Evolutionary conservation across 2,113 vertebrate genomes (phyloP).

Genomic region (Amazona vittata): DNA sequence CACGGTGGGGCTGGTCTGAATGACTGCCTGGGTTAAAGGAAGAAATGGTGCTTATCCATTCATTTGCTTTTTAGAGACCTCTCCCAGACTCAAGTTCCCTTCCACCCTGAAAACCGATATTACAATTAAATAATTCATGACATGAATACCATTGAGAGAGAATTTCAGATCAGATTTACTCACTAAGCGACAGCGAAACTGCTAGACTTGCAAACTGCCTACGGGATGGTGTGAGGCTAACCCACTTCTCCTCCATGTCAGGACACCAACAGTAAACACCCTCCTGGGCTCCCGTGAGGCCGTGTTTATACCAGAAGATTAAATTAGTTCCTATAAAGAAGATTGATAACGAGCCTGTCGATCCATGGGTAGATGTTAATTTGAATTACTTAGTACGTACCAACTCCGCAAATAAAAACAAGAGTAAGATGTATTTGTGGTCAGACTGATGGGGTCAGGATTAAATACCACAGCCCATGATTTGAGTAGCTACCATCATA

Average conservation of each 20-base stretch:
- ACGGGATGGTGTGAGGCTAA: not conserved
- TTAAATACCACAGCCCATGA: not conserved
- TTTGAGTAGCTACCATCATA: not conserved
- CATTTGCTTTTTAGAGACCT: not conserved
- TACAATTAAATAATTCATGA: constrained; percentile 23
- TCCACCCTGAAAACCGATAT: not conserved
- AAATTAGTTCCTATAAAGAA: not conserved
- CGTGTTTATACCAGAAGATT: not conserved
- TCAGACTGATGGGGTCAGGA: not conserved
- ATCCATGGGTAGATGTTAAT: not conserved
- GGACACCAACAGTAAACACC: not conserved
- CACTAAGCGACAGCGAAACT: not conserved
- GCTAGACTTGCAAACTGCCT: not conserved
- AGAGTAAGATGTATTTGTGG: not conserved
- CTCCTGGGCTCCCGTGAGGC: not conserved
- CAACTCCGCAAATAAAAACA: not conserved
- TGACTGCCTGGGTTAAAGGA: fast-evolving
- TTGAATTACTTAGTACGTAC: fast-evolving
- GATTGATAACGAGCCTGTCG: not conserved
- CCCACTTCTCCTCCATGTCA: constrained; percentile 24
- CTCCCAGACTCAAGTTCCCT: not conserved
- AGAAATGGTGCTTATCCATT: not conserved
- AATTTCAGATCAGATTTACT: not conserved
- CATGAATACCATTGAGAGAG: constrained; percentile 3
- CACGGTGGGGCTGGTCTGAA: not conserved